Percentiles rank a stretch among this genome's conserved stretches.
phyloP scores from a whole-genome alignment of 2,797 vertebrate genomes.

The Bucorvus abyssinicus region DNA sequence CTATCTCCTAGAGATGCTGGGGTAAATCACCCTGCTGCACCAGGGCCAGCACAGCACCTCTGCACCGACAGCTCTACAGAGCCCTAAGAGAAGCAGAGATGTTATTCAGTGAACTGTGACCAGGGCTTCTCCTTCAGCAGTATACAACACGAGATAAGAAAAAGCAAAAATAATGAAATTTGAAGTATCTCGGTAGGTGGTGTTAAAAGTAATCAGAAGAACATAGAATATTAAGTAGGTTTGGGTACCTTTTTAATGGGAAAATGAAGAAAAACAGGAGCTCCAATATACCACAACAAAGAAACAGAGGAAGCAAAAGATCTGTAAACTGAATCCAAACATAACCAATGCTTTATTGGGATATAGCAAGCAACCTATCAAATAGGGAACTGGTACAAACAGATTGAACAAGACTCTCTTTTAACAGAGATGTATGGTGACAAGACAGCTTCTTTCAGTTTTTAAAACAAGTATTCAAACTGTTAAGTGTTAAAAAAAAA shows the following conservation, averaged over 20 bases:
- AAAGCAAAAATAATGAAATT: background rate
- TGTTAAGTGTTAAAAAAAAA: constrained; percentile 43
- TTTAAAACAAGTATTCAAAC: constrained; percentile 69
- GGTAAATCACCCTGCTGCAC: background rate
- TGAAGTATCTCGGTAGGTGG: background rate
- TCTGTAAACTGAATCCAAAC: constrained; percentile 55
- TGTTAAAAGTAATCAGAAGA: constrained; percentile 11
- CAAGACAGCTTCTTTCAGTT: constrained; percentile 65
- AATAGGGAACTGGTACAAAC: constrained; percentile 67
- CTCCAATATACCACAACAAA: background rate
- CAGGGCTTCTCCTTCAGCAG: background rate
- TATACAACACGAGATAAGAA: background rate
- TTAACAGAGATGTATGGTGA: constrained; percentile 75
- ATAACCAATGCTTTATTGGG: constrained; percentile 72
- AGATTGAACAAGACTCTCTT: constrained; percentile 72
- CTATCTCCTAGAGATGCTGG: background rate
- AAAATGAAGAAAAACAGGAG: constrained; percentile 13
- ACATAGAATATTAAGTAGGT: background rate
- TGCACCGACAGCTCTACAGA: background rate
- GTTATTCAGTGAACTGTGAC: background rate
- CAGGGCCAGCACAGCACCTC: background rate
- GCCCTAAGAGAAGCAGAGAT: background rate
- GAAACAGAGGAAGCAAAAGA: constrained; percentile 23
- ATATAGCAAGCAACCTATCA: constrained; percentile 71
- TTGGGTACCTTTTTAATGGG: constrained; percentile 39